Percentiles rank a stretch among this genome's conserved stretches.
Evolutionary conservation across 1,140 invertebrate genomes (phyloP).

Genomic region (Wiebesia pumilae): DNA sequence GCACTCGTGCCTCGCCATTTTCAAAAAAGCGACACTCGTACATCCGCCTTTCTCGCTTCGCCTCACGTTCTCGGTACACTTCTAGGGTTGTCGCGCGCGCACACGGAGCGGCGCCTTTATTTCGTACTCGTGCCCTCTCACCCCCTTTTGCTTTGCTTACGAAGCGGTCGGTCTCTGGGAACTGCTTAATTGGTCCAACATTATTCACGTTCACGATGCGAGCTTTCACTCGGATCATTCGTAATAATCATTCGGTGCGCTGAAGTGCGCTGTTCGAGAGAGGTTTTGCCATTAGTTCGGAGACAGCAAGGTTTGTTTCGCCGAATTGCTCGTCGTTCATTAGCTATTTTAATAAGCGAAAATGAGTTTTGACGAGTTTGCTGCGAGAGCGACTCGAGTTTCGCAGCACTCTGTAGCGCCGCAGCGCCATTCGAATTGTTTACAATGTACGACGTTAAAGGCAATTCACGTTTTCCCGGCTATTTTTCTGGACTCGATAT

Average conservation of each 20-base stretch:
- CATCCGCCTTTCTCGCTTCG: constrained; percentile 54
- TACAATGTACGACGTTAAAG: background rate
- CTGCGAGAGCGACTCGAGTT: too few relatives aligned
- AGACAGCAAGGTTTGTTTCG: background rate
- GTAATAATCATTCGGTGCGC: too few relatives aligned
- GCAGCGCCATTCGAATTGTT: background rate
- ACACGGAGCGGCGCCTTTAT: constrained; percentile 53
- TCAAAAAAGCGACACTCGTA: constrained; percentile 21
- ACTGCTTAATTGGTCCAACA: constrained; percentile 63
- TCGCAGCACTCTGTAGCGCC: too few relatives aligned
- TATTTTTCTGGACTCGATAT: background rate
- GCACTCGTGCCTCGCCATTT: background rate
- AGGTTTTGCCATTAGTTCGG: constrained; percentile 30
- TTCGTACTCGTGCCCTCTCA: constrained; percentile 56
- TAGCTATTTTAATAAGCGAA: background rate
- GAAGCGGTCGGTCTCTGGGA: constrained; percentile 23
- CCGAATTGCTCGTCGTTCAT: background rate
- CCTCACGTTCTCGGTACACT: constrained; percentile 53
- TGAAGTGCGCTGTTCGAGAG: background rate
- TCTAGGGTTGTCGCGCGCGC: constrained; percentile 53
- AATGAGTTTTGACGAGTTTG: background rate
- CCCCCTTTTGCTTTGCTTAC: constrained; percentile 20
- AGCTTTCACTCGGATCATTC: constrained; percentile 41
- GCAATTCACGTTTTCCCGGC: background rate
- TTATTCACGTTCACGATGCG: constrained; percentile 62